Evolutionary conservation across 2,113 vertebrate genomes (phyloP).

Genomic region (Eublepharis macularius): DNA sequence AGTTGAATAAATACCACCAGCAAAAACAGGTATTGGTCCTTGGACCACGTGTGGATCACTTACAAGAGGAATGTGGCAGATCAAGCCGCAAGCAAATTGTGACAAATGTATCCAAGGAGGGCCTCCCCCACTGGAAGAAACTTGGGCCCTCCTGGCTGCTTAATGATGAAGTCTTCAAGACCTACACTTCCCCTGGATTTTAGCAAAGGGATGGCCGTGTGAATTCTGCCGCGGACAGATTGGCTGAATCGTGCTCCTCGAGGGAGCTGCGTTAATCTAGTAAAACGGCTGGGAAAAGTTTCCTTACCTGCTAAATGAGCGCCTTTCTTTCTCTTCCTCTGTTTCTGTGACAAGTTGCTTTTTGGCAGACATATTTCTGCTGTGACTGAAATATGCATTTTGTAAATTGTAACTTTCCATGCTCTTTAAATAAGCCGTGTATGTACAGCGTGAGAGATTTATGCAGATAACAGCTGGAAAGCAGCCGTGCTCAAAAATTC

Average conservation of each 20-base stretch:
- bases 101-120: background rate
- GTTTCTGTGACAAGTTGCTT: constrained; percentile 42
- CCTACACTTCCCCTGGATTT: background rate
- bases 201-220: background rate
- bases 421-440: constrained; percentile 69
- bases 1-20: background rate
- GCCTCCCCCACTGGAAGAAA: too few relatives aligned
- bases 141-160: background rate
- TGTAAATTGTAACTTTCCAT: constrained; percentile 69
- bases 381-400: constrained; percentile 66
- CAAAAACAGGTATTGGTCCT: background rate
- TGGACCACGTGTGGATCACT: background rate
- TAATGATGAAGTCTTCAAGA: background rate
- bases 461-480: constrained; percentile 62
- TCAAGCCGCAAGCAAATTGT: background rate
- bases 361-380: constrained; percentile 54
- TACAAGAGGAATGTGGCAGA: too few relatives aligned
- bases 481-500: constrained; percentile 58
- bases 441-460: constrained; percentile 52
- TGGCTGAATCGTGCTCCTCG: background rate
- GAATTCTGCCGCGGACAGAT: background rate
- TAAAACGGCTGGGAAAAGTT: constrained; percentile 10
- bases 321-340: constrained; percentile 45
- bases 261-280: background rate
- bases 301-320: constrained; percentile 40